A percentile compares a stretch with the other conserved stretches of the same genome.
Conservation (phyloP, 2,888 invertebrate genomes). For the Eristalis arbustorum region DNA sequence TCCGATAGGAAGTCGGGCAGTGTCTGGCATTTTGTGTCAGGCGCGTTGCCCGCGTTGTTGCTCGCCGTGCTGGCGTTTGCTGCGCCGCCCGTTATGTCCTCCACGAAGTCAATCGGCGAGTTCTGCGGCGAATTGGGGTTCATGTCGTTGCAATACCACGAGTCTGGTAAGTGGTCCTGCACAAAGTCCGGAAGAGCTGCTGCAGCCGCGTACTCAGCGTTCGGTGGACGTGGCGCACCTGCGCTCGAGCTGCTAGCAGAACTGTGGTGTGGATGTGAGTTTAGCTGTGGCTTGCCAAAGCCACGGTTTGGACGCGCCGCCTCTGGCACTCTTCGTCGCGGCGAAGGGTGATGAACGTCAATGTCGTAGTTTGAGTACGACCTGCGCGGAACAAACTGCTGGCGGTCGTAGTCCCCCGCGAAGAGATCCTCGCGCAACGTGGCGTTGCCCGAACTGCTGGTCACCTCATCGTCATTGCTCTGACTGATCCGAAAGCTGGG, state of each 20-base stretch:
- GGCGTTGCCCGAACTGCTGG: conserved; percentile 13
- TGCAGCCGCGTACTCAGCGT: conserved; percentile 74
- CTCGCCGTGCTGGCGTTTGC: conserved; percentile 35
- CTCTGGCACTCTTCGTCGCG: conserved; percentile 45
- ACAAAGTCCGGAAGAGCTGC: conserved; percentile 90
- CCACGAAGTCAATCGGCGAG: conserved; percentile 75
- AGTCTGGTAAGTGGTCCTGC: conserved; percentile 92
- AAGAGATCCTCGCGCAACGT: conserved; percentile 34
- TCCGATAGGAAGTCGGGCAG: conserved; percentile 88
- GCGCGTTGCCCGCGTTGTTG: conserved; percentile 26
- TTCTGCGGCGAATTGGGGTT: conserved; percentile 77
- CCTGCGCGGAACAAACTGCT: conserved; percentile 78
- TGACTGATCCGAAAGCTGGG: conserved; percentile 60
- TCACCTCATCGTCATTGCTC: conserved; percentile 45
- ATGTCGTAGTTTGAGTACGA: conserved; percentile 80
- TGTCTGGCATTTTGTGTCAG: conserved; percentile 78
- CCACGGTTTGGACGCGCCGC: conserved; percentile 53
- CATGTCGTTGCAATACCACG: conserved; percentile 80
- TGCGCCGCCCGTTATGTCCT: conserved; percentile 71
- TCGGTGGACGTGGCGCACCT: conserved; percentile 62
- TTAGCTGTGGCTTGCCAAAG: conserved; percentile 38
- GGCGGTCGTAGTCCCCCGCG: conserved; percentile 60
- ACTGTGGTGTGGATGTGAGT: conserved; percentile 39
- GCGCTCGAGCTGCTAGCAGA: conserved; percentile 42
- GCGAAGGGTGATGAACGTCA: conserved; percentile 73